A percentile compares a stretch with the other conserved stretches of the same genome.
Evolutionary conservation across 2,888 invertebrate genomes (phyloP).

Genomic region (Lepetodrilus schrolli): DNA sequence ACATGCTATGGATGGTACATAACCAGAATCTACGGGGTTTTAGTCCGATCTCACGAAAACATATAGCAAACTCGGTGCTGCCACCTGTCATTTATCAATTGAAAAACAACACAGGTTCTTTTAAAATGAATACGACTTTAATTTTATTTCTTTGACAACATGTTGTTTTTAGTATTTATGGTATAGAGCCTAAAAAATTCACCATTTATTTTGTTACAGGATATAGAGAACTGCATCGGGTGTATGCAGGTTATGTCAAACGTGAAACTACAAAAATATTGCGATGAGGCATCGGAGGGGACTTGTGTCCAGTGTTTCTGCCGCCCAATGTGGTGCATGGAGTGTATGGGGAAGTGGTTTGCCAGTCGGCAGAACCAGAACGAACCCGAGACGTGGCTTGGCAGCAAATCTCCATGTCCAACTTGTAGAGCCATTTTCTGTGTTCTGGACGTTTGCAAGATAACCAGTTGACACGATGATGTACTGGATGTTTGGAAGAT

Average conservation of each 20-base stretch:
- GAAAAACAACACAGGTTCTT: too few relatives aligned
- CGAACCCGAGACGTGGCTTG: slow-evolving; percentile 85
- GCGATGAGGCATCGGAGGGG: slow-evolving; percentile 76
- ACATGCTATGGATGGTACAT: too few relatives aligned
- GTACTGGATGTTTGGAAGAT: too few relatives aligned
- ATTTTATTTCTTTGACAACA: too few relatives aligned
- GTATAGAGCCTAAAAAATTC: too few relatives aligned
- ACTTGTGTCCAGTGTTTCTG: slow-evolving; percentile 82
- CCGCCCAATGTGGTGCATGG: slow-evolving; percentile 91
- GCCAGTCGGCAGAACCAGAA: slow-evolving; percentile 86
- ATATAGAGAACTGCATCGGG: slow-evolving; percentile 88
- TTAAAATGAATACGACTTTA: too few relatives aligned
- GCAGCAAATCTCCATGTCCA: slow-evolving; percentile 89
- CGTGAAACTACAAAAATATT: slow-evolving; percentile 85
- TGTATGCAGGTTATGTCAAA: slow-evolving; percentile 88
- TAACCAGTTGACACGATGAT: slow-evolving; percentile 58
- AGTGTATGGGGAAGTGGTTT: slow-evolving; percentile 82
- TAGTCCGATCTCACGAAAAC: too few relatives aligned
- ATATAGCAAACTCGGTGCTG: too few relatives aligned
- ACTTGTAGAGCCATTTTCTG: slow-evolving; percentile 90
- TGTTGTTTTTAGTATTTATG: too few relatives aligned
- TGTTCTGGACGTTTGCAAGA: slow-evolving; percentile 85
- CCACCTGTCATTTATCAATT: too few relatives aligned
- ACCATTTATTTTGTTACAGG: slow-evolving; percentile 79
- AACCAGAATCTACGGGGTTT: too few relatives aligned